A percentile compares a stretch with the other conserved stretches of the same genome.
These are phyloP conservation scores for Brienomyrus longianalis DNA, from an alignment of 2,113 vertebrate genomes.

Conservation along the genomic window DNA sequence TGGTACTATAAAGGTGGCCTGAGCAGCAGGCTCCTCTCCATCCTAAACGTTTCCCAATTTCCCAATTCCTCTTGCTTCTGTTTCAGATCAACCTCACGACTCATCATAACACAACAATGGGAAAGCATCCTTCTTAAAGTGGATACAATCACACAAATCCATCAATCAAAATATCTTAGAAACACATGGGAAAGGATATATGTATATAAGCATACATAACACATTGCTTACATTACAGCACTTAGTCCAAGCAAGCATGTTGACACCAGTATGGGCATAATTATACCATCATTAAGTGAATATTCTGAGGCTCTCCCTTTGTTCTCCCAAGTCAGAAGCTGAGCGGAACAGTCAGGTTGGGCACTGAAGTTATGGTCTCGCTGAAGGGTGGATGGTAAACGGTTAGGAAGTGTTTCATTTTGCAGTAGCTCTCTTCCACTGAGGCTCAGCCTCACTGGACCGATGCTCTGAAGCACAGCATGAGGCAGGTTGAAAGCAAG, in stretches of 20 bases:
- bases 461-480: neutral
- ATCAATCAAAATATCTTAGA: neutral
- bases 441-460: neutral
- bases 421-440: neutral
- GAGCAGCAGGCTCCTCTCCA: neutral
- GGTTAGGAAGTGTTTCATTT: neutral
- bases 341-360: neutral
- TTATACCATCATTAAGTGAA: neutral
- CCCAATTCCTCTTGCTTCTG: slow-evolving; percentile 73
- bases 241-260: neutral
- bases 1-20: neutral
- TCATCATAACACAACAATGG: slow-evolving; percentile 67
- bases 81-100: slow-evolving; percentile 90
- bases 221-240: neutral
- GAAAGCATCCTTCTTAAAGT: neutral
- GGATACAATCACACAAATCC: neutral
- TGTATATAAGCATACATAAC: neutral
- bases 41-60: too few relatives aligned
- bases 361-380: neutral
- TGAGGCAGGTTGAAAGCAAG: neutral
- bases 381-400: neutral
- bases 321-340: neutral
- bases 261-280: neutral
- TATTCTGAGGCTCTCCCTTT: neutral
- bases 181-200: neutral